phyloP scores from a whole-genome alignment of 2,113 vertebrate genomes.

The Menura novaehollandiae region DNA sequence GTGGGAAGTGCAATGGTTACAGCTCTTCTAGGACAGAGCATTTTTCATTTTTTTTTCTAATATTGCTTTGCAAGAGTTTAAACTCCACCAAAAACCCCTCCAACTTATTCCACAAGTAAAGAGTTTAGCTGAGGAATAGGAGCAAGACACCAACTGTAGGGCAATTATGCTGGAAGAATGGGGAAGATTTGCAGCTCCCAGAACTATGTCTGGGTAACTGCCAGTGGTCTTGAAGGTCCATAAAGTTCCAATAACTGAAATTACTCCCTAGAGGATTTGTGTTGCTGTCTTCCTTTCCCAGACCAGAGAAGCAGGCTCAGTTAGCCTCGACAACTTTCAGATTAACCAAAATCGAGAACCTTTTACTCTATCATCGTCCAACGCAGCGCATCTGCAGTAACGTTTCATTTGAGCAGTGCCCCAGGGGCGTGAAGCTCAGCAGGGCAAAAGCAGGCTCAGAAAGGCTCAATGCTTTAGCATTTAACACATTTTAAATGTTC shows the following conservation, averaged over 20 bases:
- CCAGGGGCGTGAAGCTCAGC: fast-evolving
- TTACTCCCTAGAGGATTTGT: neutral
- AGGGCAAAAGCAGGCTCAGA: neutral
- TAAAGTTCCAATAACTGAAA: neutral
- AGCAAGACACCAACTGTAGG: neutral
- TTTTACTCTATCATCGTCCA: neutral
- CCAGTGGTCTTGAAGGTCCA: neutral
- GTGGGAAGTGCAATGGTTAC: neutral
- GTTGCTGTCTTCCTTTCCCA: neutral
- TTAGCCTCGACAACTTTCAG: neutral
- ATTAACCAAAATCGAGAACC: neutral
- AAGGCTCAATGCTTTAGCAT: neutral
- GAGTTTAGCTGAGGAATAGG: neutral
- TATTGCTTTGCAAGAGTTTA: neutral
- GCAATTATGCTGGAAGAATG: neutral
- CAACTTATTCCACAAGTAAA: neutral
- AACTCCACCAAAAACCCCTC: neutral
- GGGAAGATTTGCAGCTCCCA: neutral
- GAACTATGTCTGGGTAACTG: neutral
- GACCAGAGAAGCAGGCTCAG: neutral
- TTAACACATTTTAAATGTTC: neutral
- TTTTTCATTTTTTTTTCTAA: too few relatives aligned
- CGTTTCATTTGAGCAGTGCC: neutral
- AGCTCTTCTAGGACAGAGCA: neutral
- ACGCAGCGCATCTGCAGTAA: fast-evolving